Percentiles rank a stretch among this genome's conserved stretches.
Conservation (phyloP, 2,797 vertebrate genomes). For the Epinephelus coioides region DNA sequence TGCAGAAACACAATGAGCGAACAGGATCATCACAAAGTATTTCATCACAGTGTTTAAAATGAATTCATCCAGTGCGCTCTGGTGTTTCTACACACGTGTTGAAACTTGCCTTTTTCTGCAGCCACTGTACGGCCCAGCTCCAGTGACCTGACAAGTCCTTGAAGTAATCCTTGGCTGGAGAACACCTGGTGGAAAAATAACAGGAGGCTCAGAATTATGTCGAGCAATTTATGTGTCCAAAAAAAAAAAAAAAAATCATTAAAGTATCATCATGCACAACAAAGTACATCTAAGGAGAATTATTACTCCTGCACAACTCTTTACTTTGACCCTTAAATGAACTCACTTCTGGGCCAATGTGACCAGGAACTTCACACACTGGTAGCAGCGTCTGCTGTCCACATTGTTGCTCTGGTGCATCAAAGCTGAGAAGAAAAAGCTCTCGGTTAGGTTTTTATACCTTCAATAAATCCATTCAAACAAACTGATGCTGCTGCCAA, state of each 20-base stretch:
- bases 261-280: neutral
- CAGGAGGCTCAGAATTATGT: neutral
- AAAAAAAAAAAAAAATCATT: too few relatives aligned
- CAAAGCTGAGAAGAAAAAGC: conserved; percentile 85
- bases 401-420: conserved; percentile 99
- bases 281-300: neutral
- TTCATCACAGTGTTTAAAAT: neutral
- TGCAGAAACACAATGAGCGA: conserved; percentile 12
- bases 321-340: neutral
- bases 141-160: conserved; percentile 98
- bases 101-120: conserved; percentile 93
- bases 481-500: neutral
- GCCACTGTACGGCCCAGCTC: conserved; percentile 99
- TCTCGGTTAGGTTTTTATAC: neutral
- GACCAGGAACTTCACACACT: conserved; percentile 99
- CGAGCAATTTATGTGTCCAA: neutral
- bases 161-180: conserved; percentile 98
- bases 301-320: neutral
- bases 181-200: conserved; percentile 85
- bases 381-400: conserved; percentile 99
- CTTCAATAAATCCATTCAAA: conserved; percentile 1
- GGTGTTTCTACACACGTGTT: too few relatives aligned
- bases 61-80: too few relatives aligned
- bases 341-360: conserved; percentile 99
- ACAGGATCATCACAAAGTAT: neutral